phyloP scores from a whole-genome alignment of 2,888 invertebrate genomes.

The Drosophila parthenogenetica region DNA sequence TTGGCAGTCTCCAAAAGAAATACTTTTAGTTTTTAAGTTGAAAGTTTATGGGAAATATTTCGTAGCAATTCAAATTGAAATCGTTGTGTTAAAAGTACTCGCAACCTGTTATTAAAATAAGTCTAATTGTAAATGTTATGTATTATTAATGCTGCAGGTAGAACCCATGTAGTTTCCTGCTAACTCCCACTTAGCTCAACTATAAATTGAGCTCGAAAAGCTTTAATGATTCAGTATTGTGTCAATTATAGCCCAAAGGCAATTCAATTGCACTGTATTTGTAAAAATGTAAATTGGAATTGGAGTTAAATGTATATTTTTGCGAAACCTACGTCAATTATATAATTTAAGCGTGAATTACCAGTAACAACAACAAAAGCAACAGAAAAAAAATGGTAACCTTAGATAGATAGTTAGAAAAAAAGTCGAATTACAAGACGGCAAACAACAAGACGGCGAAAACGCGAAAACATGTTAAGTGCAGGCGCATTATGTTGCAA shows the following conservation, averaged over 20 bases:
- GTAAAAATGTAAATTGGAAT: conserved; percentile 70
- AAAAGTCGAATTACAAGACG: conserved; percentile 49
- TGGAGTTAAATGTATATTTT: conserved; percentile 72
- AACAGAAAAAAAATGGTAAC: conserved; percentile 34
- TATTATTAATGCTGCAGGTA: conserved; percentile 6
- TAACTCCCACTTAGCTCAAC: conserved; percentile 41
- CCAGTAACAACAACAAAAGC: conserved; percentile 34
- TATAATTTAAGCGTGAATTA: conserved; percentile 76
- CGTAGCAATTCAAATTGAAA: background rate
- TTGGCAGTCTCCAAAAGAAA: background rate
- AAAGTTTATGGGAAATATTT: too few species aligned
- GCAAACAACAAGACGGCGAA: conserved; percentile 44
- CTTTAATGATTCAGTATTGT: conserved; percentile 50
- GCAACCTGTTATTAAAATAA: conserved; percentile 7
- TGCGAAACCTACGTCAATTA: conserved; percentile 74
- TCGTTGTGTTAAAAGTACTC: conserved; percentile 3
- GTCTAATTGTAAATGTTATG: conserved; percentile 10
- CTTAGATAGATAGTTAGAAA: conserved; percentile 41
- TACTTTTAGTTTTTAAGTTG: background rate
- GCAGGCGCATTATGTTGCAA: conserved; percentile 79
- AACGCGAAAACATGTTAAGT: conserved; percentile 78
- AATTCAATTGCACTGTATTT: conserved; percentile 49
- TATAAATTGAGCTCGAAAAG: conserved; percentile 36
- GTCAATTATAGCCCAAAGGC: conserved; percentile 51
- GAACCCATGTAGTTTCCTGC: conserved; percentile 20